These are phyloP conservation scores for Antheraea pernyi DNA, from an alignment of 1,140 invertebrate species.

Conservation along the genomic window DNA sequence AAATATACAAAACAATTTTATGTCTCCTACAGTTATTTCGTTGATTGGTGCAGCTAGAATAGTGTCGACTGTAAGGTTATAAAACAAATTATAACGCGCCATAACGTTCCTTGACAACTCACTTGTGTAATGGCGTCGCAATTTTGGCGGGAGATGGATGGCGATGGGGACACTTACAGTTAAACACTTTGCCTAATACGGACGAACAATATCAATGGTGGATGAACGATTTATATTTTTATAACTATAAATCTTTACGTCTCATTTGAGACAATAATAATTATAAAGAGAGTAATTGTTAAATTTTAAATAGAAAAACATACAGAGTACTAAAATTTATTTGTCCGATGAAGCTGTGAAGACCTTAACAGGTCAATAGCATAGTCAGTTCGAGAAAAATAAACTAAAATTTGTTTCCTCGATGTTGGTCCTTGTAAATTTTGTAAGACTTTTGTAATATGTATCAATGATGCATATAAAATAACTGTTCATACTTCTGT, in stretches of 20 bases:
- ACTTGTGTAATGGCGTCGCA: slow-evolving; percentile 70
- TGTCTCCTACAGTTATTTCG: neutral
- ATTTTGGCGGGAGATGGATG: slow-evolving; percentile 55
- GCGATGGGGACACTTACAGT: slow-evolving; percentile 41
- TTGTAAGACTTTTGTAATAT: too few relatives aligned
- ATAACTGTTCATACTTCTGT: too few relatives aligned
- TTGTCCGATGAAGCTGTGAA: too few relatives aligned
- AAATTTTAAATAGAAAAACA: too few relatives aligned
- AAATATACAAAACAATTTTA: neutral
- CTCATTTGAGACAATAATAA: neutral
- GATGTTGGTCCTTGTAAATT: too few relatives aligned
- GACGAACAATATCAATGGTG: slow-evolving; percentile 43
- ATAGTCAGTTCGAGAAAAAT: too few relatives aligned
- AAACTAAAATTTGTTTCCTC: too few relatives aligned
- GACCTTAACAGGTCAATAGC: too few relatives aligned
- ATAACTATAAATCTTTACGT: neutral
- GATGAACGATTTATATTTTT: slow-evolving; percentile 31
- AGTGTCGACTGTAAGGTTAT: slow-evolving; percentile 56
- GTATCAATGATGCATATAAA: too few relatives aligned
- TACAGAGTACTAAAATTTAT: too few relatives aligned
- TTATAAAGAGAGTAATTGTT: too few relatives aligned
- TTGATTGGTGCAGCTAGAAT: neutral
- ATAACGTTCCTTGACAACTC: slow-evolving; percentile 70
- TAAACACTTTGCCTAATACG: slow-evolving; percentile 33
- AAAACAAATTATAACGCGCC: slow-evolving; percentile 76